Base-by-base conservation (phyloP, 2,113 vertebrate species). In the Sceloporus tristichus region DNA sequence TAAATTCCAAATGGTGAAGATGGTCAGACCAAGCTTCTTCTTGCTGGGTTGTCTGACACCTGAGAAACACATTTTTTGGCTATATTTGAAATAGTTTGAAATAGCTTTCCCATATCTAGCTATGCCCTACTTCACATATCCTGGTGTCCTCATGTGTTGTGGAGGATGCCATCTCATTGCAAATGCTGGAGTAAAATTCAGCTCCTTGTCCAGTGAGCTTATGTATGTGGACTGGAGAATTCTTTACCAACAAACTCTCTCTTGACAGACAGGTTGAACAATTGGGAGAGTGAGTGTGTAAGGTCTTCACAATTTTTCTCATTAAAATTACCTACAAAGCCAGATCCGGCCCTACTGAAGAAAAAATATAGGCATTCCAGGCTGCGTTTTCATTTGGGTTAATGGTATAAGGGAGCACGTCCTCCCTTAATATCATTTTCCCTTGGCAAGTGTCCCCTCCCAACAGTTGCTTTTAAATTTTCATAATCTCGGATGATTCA, bases 221-320 rank as follows among this genome's bases (percentile, higher is more conserved):
- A 6, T 1, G 14, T 62, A 62, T 62, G 59, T 62, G 59, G 59
- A 62, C 1, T 62, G 59, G 11, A 62, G 18, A 16, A 3, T 14
- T 62, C 59, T 62, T 62, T 62, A 62, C 18, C 11, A 62, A 62
- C 59, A 62, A 62, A 62, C 59, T 62, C 1, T 62, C 59, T n/a
- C 27, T 71, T 71, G 27, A 29, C 68, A 71, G 68, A 8, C 68
- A 91, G 59, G 48, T 86, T 27, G 68, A 86, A 78, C 42, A 82
- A 84, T 90, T 82, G 78, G 90, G 82, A 66, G 29, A 90, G 77
- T 85, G 92, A 38, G 82, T 0, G 1, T 79, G 95, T 87, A 79
- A 62, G 5, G 3, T 10, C n/a, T 59, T 62, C 16, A n/a, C 54
- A 65, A 2, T 40, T 81, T 38, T 25, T 29, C 59, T 9, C 4